phyloP scores from a whole-genome alignment of 2,797 vertebrate species.

The Heliangelus exortis region DNA sequence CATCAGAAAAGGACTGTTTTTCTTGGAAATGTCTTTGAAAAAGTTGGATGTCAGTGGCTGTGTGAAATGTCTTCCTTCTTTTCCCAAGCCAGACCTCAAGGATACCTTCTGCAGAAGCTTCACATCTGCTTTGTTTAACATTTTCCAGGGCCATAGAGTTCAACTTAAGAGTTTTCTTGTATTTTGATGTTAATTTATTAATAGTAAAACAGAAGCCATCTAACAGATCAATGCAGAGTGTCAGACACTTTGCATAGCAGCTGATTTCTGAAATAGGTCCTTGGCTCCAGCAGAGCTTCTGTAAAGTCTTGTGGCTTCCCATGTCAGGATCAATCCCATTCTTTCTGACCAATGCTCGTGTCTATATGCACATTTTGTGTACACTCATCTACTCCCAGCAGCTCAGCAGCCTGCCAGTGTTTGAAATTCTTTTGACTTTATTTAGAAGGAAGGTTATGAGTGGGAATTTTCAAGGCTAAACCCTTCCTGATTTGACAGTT shows the following conservation, averaged over 20 bases:
- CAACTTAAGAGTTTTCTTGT: conserved; percentile 2
- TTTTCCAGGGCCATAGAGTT: background rate
- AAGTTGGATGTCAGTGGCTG: conserved; percentile 29
- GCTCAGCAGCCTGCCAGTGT: background rate
- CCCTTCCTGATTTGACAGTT: background rate
- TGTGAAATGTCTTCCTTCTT: conserved; percentile 15
- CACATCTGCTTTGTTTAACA: conserved; percentile 41
- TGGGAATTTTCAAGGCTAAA: background rate
- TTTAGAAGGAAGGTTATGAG: background rate
- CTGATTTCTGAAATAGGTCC: background rate
- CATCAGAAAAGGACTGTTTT: conserved; percentile 43
- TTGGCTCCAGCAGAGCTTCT: background rate
- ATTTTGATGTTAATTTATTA: background rate
- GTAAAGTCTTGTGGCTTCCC: background rate
- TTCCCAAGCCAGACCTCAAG: conserved; percentile 40
- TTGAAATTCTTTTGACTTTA: background rate
- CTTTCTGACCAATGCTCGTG: background rate
- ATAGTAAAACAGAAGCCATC: background rate
- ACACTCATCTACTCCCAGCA: background rate
- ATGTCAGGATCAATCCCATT: background rate
- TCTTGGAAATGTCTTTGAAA: conserved; percentile 65
- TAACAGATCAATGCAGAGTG: background rate
- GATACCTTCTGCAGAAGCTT: conserved; percentile 28
- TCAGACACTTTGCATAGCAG: background rate
- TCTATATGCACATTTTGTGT: background rate